These are phyloP conservation scores for Ahaetulla prasina DNA, from an alignment of 2,113 vertebrate species.

Conservation along the genomic window DNA sequence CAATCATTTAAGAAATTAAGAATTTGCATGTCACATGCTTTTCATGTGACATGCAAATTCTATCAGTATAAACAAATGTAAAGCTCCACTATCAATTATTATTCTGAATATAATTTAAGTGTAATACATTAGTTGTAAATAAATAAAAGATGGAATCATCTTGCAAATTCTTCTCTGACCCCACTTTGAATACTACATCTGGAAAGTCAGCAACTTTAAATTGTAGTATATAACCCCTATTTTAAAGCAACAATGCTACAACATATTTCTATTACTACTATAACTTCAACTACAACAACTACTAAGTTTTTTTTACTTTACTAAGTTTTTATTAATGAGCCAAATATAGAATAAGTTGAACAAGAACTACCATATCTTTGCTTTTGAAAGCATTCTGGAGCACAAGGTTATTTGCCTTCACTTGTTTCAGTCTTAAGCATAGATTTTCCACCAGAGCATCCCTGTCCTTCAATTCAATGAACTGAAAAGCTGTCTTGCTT, in stretches of 20 bases:
- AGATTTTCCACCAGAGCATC: conserved; percentile 81
- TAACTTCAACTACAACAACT: not conserved
- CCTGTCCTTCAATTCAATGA: conserved; percentile 85
- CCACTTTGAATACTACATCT: not conserved
- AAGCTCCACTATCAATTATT: not conserved
- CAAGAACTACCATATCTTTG: conserved; percentile 61
- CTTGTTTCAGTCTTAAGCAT: conserved; percentile 68
- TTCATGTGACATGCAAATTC: not conserved
- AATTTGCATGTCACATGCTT: no score
- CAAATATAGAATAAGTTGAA: not conserved
- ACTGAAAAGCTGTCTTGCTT: conserved; percentile 90
- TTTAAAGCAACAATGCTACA: not conserved
- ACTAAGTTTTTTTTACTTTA: not conserved
- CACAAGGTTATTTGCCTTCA: conserved; percentile 60
- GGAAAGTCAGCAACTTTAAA: not conserved
- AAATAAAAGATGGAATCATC: not conserved
- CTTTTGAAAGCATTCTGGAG: conserved; percentile 42
- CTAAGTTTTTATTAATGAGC: not conserved
- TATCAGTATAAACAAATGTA: not conserved
- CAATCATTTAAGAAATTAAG: not conserved
- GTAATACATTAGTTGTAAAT: not conserved
- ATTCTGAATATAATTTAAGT: not conserved
- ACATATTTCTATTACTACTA: not conserved
- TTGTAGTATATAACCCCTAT: not conserved
- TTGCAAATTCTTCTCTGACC: not conserved